Percentiles rank a stretch among this genome's conserved stretches.
Evolutionary conservation across 2,113 vertebrate genomes (phyloP).

Genomic region (Fulmarus glacialis): DNA sequence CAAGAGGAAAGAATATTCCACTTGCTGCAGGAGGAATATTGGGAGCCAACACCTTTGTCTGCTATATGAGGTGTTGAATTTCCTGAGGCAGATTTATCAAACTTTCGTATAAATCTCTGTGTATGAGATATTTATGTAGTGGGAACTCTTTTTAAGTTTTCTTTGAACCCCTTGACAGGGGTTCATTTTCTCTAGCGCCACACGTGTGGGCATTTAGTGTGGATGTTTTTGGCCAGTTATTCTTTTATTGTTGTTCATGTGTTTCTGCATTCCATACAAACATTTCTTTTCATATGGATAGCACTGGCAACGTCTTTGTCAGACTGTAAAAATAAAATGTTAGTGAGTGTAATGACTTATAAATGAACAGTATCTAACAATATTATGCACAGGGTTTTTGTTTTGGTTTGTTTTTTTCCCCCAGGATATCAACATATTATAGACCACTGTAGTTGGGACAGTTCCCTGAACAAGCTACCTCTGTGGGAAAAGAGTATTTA

Average conservation of each 20-base stretch:
- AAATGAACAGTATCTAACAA: not conserved
- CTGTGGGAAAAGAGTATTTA: constrained; percentile 38
- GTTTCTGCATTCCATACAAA: not conserved
- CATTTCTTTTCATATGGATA: not conserved
- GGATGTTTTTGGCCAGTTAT: not conserved
- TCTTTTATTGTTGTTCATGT: not conserved
- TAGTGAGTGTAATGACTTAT: not conserved
- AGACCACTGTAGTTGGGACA: not conserved
- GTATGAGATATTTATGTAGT: not conserved
- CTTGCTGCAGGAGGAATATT: not conserved
- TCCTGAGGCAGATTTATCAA: not conserved
- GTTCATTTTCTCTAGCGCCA: not conserved
- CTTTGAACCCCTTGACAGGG: not conserved
- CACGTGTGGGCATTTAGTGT: not conserved
- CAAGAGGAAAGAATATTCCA: not conserved
- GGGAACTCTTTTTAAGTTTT: not conserved
- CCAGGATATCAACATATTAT: not conserved
- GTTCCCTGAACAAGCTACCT: not conserved
- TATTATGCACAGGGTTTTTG: not conserved
- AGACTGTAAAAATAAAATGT: not conserved
- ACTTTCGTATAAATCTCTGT: not conserved
- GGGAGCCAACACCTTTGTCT: not conserved
- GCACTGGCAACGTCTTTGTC: not conserved
- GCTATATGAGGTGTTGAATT: not conserved
- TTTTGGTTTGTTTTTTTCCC: not conserved